Conservation (phyloP, 2,113 vertebrate genomes). For the Lasiurus cinereus region DNA sequence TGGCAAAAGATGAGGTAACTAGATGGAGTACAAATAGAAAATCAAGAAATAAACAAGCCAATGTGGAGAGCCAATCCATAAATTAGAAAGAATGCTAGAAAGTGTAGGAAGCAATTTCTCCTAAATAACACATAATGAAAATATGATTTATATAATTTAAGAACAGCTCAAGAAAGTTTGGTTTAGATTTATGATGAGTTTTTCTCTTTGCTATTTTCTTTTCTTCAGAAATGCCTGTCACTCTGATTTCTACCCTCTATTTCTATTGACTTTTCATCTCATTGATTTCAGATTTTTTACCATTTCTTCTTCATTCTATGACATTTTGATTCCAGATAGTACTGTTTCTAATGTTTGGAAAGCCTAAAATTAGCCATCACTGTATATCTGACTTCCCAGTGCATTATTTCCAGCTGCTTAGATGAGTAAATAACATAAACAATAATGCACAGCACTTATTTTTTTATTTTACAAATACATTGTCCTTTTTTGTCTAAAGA, state of each 20-base stretch:
- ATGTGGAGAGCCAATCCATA: background rate
- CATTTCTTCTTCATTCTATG: background rate
- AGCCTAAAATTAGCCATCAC: background rate
- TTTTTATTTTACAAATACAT: background rate
- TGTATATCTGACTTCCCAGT: background rate
- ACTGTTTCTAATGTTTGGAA: background rate
- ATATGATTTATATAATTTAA: conserved; percentile 4
- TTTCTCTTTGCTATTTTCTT: background rate
- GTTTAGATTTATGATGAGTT: background rate
- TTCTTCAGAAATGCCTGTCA: background rate
- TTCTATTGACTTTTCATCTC: background rate
- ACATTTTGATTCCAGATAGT: background rate
- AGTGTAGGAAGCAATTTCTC: background rate
- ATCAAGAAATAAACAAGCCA: background rate
- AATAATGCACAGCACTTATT: background rate
- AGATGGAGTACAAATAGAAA: background rate
- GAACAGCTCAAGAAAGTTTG: background rate
- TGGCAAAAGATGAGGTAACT: background rate
- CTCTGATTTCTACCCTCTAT: background rate
- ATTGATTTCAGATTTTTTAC: background rate
- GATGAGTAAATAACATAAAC: background rate
- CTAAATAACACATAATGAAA: background rate
- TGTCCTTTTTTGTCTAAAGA: background rate
- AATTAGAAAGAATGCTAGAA: background rate
- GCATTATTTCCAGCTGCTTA: background rate